phyloP scores from a whole-genome alignment of 1,140 invertebrate genomes.

The Macrocentrus cingulum region DNA sequence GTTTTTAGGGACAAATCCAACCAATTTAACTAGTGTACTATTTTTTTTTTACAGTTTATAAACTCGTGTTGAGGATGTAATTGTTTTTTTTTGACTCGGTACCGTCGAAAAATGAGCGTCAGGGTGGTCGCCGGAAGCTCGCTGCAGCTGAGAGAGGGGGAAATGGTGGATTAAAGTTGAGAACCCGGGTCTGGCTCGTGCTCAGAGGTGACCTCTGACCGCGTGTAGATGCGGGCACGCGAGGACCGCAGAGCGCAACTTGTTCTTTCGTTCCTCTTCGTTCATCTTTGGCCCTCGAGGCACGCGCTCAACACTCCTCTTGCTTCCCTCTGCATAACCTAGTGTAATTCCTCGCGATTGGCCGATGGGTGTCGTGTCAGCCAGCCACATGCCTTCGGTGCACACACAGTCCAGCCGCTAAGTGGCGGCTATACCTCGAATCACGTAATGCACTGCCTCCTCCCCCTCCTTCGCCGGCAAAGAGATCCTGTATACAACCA shows the following conservation, averaged over 20 bases:
- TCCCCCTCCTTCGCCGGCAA: not conserved
- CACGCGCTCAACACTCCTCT: conserved; percentile 24
- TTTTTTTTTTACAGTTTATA: not conserved
- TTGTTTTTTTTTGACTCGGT: not conserved
- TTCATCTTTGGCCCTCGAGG: conserved; percentile 19
- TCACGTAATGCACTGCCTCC: not conserved
- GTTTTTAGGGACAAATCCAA: no score
- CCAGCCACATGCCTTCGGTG: conserved; percentile 19
- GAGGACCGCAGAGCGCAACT: conserved; percentile 42
- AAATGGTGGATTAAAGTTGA: conserved; percentile 24
- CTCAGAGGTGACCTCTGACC: conserved; percentile 57
- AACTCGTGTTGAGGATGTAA: not conserved
- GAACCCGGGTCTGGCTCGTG: conserved; percentile 49
- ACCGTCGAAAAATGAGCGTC: not conserved
- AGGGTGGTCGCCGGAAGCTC: conserved; percentile 13
- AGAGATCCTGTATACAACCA: no score
- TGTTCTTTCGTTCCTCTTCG: conserved; percentile 3
- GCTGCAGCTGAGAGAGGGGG: conserved; percentile 2
- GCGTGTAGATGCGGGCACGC: conserved; percentile 45
- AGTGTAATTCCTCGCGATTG: conserved; percentile 30
- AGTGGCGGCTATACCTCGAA: conserved; percentile 17
- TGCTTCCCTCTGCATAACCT: not conserved
- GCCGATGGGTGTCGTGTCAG: conserved; percentile 29
- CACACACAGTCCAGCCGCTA: conserved; percentile 16
- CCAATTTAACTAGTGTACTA: no score